Conservation (phyloP, 1,140 invertebrate genomes). For the Myzus persicae region DNA sequence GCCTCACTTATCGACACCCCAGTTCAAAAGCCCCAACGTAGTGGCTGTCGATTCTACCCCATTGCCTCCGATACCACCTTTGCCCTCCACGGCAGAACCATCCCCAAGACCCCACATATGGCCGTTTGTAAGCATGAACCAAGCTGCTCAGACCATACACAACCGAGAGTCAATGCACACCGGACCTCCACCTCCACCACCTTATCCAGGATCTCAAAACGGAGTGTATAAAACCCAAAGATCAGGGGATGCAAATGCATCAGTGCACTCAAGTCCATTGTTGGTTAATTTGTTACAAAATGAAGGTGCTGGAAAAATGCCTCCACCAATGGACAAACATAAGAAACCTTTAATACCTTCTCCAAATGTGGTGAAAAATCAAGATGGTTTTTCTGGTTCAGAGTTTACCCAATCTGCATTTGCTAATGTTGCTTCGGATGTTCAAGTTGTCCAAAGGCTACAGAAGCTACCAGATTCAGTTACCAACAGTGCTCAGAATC, state of each 20-base stretch:
- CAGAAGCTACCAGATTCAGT: slow-evolving; percentile 57
- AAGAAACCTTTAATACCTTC: slow-evolving; percentile 64
- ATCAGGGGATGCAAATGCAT: slow-evolving; percentile 50
- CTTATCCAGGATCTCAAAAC: slow-evolving; percentile 65
- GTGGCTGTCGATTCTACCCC: slow-evolving; percentile 73
- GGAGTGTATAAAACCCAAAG: slow-evolving; percentile 57
- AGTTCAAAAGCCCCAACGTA: slow-evolving; percentile 83
- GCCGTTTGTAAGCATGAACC: slow-evolving; percentile 90
- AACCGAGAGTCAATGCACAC: slow-evolving; percentile 63
- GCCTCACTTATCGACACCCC: slow-evolving; percentile 62
- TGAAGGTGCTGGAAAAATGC: slow-evolving; percentile 69
- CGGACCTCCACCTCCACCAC: slow-evolving; percentile 65
- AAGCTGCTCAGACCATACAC: slow-evolving; percentile 74
- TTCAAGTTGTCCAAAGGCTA: slow-evolving; percentile 53
- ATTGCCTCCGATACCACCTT: slow-evolving; percentile 60
- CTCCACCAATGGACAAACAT: slow-evolving; percentile 62
- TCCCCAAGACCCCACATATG: slow-evolving; percentile 64
- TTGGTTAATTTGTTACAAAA: slow-evolving; percentile 91
- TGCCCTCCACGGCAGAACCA: slow-evolving; percentile 50
- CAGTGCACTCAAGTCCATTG: slow-evolving; percentile 83
- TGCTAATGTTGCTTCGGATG: slow-evolving; percentile 56
- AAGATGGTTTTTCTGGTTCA: slow-evolving; percentile 54
- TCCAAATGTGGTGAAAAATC: slow-evolving; percentile 60
- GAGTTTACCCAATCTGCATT: slow-evolving; percentile 59
- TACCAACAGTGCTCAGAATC: slow-evolving; percentile 58